Evolutionary conservation across 2,888 invertebrate genomes (phyloP).

Genomic region (Ophion slaviceki): DNA sequence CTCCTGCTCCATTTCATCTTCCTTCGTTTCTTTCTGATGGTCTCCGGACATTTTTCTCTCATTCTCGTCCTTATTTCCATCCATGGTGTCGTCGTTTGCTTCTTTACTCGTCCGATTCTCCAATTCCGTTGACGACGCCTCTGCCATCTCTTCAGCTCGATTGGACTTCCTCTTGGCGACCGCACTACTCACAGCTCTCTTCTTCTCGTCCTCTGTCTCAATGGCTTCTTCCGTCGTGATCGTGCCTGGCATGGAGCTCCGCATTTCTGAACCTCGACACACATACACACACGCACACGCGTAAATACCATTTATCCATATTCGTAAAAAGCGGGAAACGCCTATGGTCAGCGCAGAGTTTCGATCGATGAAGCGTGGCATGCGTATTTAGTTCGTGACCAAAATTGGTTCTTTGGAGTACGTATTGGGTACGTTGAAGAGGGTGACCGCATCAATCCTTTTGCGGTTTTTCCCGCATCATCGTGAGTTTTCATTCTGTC

Average conservation of each 20-base stretch:
- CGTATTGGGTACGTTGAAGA: constrained; percentile 20
- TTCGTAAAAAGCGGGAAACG: constrained; percentile 9
- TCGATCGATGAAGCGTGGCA: constrained; percentile 9
- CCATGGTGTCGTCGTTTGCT: constrained; percentile 17
- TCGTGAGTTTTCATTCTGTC: constrained; percentile 10
- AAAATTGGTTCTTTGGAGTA: constrained; percentile 33
- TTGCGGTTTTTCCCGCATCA: constrained; percentile 21
- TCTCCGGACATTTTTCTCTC: constrained; percentile 5
- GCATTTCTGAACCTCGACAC: constrained; percentile 26
- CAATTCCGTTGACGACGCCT: constrained; percentile 3
- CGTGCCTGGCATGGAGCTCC: constrained; percentile 19
- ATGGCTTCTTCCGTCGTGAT: constrained; percentile 15
- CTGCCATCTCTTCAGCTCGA: constrained; percentile 19
- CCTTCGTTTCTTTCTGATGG: constrained; percentile 39
- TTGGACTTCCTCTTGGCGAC: constrained; percentile 30
- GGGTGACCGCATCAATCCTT: constrained; percentile 9
- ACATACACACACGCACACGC: neutral
- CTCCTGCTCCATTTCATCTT: constrained; percentile 46
- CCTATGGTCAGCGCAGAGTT: neutral
- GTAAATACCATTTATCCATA: constrained; percentile 12
- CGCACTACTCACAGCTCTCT: constrained; percentile 28
- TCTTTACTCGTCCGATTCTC: constrained; percentile 20
- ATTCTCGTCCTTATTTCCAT: constrained; percentile 5
- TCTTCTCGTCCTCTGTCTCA: constrained; percentile 20
- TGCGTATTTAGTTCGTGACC: neutral